These are phyloP conservation scores for Motacilla tschutschensis DNA, from an alignment of 2,113 vertebrate species.

Conservation along the genomic window DNA sequence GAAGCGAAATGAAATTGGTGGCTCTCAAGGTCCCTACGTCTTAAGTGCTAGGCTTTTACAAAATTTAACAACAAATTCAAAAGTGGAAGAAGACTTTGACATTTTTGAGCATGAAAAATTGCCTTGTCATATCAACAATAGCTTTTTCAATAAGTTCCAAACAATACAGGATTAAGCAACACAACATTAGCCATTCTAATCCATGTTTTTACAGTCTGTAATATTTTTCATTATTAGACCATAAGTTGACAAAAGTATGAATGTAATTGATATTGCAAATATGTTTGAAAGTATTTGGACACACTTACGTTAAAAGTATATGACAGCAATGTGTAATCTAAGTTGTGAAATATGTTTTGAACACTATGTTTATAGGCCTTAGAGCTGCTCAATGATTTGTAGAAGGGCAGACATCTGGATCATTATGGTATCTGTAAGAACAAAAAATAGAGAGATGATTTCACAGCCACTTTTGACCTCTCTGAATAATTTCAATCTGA, in stretches of 20 bases:
- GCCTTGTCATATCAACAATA: neutral
- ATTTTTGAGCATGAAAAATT: neutral
- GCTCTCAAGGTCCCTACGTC: neutral
- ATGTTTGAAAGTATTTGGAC: neutral
- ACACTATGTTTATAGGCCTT: neutral
- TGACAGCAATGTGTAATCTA: neutral
- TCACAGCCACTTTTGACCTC: conserved; percentile 47
- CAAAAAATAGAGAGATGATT: conserved; percentile 40
- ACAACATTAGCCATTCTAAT: neutral
- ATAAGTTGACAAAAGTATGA: neutral
- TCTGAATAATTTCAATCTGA: conserved; percentile 49
- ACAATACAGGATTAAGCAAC: neutral
- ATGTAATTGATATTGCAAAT: neutral
- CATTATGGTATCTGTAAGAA: conserved; percentile 14
- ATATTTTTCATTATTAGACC: neutral
- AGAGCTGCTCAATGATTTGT: neutral
- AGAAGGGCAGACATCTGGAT: conserved; percentile 54
- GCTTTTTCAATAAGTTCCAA: neutral
- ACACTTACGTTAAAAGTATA: neutral
- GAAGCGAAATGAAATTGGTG: neutral
- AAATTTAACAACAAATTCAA: neutral
- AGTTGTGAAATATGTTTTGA: conserved; percentile 20
- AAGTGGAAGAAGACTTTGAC: neutral
- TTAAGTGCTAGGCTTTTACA: neutral
- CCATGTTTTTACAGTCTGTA: neutral